Evolutionary conservation across 2,113 vertebrate genomes (phyloP), one percentile per base, ranked within the genome.

Genomic region (Gasterosteus aculeatus): DNA sequence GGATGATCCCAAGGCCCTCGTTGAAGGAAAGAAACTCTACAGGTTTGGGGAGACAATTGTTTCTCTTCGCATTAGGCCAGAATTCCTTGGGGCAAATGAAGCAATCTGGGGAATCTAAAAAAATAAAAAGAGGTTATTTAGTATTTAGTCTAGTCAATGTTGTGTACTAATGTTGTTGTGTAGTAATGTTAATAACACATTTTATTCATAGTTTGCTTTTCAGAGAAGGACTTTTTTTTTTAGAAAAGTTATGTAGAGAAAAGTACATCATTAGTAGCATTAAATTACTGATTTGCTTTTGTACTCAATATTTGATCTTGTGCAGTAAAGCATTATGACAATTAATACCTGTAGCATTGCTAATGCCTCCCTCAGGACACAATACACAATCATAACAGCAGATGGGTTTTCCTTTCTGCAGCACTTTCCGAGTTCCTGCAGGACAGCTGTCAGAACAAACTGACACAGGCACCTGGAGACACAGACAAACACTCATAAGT

Each of bases 331-430:
- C 9, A 42, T 42, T 3, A 42, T 11, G 1, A 42, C 2, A 42
- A 42, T 42, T 6, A 11, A 72, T 92, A 92, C 58, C 91, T 93
- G 79, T 61, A 35, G 4, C 5, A 61, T 4, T 42, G 11, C 9
- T 42, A 42, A 39, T 3, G n/a, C 69, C 92, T 76, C 93, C 93
- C 7, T 95, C 92, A 57, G 91, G 88, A 84, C 93, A 93, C 14
- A 53, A 83, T 44, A 88, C 61, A 70, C 93, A 93, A n/a, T 15
- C 90, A 72, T 91, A 92, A 62, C 92, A 93, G 81, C 92, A 93
- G 63, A 88, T 78, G 14, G 90, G 91, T 69, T 86, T 92, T 72
- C 87, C 84, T 80, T 85, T 91, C 76, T 92, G 86, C 35, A 87
- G 56, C 35, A 91, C 81, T 76, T 91, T 93, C 38, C 86, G 88